Evolutionary conservation across 2,888 invertebrate genomes (phyloP).

Genomic region (Apotomis betuletana): DNA sequence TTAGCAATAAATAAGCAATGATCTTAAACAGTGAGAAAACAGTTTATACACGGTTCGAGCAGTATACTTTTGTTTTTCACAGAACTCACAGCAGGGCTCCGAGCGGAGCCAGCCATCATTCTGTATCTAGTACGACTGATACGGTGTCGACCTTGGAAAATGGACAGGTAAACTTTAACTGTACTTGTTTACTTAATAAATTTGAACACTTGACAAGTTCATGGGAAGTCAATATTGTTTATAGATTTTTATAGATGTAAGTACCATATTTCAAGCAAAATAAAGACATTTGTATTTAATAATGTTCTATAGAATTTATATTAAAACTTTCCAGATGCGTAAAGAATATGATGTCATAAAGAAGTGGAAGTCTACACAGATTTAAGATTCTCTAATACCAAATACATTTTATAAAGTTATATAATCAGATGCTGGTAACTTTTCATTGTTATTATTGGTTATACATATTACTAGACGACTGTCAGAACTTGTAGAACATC

Average conservation of each 20-base stretch:
- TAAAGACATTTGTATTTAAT: not conserved
- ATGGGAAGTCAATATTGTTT: not conserved
- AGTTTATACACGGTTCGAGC: constrained; percentile 29
- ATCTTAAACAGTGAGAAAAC: constrained; percentile 32
- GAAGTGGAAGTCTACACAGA: constrained; percentile 10
- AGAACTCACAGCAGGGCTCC: constrained; percentile 80
- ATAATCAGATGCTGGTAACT: constrained; percentile 6
- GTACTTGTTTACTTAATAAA: not conserved
- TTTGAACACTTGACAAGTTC: not conserved
- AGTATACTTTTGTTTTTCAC: constrained; percentile 45
- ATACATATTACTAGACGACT: not conserved
- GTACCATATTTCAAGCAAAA: too few species aligned
- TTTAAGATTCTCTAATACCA: constrained; percentile 14
- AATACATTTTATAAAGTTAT: not conserved
- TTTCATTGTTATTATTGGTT: constrained; percentile 10
- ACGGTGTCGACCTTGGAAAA: constrained; percentile 79
- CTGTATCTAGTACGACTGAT: constrained; percentile 75
- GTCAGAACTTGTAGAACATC: not conserved
- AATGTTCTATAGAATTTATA: not conserved
- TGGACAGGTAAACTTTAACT: constrained; percentile 70
- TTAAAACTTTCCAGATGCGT: constrained; percentile 24
- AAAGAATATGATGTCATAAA: constrained; percentile 13
- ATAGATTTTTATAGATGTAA: too few species aligned
- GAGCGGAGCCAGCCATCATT: constrained; percentile 80
- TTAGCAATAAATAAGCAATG: too few species aligned